These are phyloP conservation scores for Melanotaenia maccullochi DNA, from an alignment of 2,797 vertebrate species.

Conservation along the genomic window DNA sequence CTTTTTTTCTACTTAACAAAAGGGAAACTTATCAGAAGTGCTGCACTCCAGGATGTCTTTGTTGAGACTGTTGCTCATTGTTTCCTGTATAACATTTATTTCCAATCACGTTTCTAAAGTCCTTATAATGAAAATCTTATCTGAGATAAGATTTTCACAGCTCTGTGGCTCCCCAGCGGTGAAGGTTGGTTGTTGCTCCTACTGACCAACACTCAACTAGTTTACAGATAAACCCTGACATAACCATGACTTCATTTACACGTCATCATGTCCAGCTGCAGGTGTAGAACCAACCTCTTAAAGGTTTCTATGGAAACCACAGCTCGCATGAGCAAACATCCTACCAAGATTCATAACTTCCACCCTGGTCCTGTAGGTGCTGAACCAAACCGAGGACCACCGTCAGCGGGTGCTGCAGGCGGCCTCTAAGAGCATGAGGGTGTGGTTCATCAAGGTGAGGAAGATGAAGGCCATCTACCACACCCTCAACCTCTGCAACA, in stretches of 20 bases:
- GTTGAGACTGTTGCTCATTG: constrained; percentile 14
- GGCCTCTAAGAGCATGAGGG: constrained; percentile 94
- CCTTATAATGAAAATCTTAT: constrained; percentile 28
- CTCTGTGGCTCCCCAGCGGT: constrained; percentile 16
- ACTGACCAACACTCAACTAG: too few species aligned
- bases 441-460: constrained; percentile 98
- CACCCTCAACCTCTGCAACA: constrained; percentile 97
- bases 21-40: constrained; percentile 26
- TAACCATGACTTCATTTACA: too few species aligned
- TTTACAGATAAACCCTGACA: too few species aligned
- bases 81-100: constrained; percentile 28
- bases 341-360: background rate
- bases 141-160: constrained; percentile 38
- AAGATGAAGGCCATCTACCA: constrained; percentile 99
- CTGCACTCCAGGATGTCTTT: constrained; percentile 43
- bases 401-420: constrained; percentile 97
- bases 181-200: too few species aligned
- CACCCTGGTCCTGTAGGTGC: constrained; percentile 80
- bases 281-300: too few species aligned
- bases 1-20: constrained; percentile 46
- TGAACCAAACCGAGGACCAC: constrained; percentile 98
- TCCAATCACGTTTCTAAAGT: constrained; percentile 1
- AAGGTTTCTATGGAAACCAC: background rate
- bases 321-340: background rate
- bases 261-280: too few species aligned